Percentiles rank a stretch among this genome's conserved stretches.
Evolutionary conservation across 64 coral and sea anemone genomes (phyloP).

Genomic region (Pocillopora verrucosa): DNA sequence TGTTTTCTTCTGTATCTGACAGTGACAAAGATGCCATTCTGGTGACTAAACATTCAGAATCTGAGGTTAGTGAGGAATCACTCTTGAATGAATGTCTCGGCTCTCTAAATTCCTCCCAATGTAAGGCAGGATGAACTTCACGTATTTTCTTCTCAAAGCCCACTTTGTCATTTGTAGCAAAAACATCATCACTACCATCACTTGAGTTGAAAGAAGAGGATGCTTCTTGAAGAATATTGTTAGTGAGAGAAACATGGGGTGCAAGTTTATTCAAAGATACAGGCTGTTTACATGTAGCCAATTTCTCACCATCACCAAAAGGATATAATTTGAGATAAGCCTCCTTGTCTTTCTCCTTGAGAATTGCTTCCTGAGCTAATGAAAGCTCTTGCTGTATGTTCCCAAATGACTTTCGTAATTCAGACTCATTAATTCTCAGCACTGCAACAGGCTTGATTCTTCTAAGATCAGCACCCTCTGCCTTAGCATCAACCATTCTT

Average conservation of each 20-base stretch:
- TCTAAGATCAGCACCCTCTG: neutral
- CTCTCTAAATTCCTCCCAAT: constrained; percentile 17
- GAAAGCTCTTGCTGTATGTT: neutral
- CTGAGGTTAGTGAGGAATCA: neutral
- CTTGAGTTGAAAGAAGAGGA: neutral
- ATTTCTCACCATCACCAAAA: neutral
- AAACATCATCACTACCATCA: constrained; percentile 21
- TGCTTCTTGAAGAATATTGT: neutral
- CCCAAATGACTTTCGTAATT: constrained; percentile 5
- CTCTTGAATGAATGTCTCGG: constrained; percentile 11
- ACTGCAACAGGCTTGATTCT: constrained; percentile 1
- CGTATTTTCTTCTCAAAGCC: neutral
- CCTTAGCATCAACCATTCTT: neutral
- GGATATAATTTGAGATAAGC: neutral
- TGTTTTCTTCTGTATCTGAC: neutral
- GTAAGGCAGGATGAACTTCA: neutral
- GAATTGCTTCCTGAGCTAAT: neutral
- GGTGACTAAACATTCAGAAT: neutral
- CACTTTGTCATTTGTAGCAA: neutral
- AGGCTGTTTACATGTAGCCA: neutral
- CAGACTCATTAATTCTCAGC: constrained; percentile 19
- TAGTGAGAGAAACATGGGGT: neutral
- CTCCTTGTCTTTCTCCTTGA: neutral
- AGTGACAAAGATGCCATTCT: neutral
- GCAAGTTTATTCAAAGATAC: neutral